These are phyloP conservation scores for Vulpes lagopus DNA, from an alignment of 2,113 vertebrate genomes.

Conservation along the genomic window DNA sequence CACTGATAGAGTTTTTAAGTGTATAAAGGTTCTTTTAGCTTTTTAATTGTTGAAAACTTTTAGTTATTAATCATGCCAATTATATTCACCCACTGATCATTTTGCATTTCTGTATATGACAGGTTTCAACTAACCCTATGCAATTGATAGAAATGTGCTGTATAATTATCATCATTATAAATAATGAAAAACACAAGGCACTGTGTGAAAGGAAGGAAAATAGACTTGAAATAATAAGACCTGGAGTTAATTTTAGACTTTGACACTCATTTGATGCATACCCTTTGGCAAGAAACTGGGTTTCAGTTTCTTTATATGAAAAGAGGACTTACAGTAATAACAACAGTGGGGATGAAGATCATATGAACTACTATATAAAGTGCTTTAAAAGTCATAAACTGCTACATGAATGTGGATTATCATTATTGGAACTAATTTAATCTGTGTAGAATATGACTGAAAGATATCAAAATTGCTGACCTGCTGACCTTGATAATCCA, in stretches of 20 bases:
- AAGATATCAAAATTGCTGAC: neutral
- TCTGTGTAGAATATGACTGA: neutral
- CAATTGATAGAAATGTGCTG: neutral
- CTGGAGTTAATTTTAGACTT: neutral
- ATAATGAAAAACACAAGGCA: neutral
- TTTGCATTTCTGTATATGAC: neutral
- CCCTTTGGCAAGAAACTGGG: neutral
- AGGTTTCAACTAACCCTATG: neutral
- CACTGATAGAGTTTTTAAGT: neutral
- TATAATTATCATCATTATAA: conserved; percentile 40
- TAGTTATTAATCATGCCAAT: conserved; percentile 26
- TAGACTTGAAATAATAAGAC: conserved; percentile 17
- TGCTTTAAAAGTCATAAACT: conserved; percentile 1
- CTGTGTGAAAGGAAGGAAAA: neutral
- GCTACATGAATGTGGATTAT: neutral
- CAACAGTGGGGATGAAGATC: neutral
- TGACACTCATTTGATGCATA: neutral
- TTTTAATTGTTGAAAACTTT: conserved; percentile 22
- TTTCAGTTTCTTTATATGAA: neutral
- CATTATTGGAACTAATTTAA: neutral
- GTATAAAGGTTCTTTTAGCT: neutral
- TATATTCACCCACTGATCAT: neutral
- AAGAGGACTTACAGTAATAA: conserved; percentile 5
- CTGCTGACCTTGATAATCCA: neutral
- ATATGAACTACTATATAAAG: neutral